Conservation (phyloP, 2,113 vertebrate genomes). For the Lophotis ruficrista region DNA sequence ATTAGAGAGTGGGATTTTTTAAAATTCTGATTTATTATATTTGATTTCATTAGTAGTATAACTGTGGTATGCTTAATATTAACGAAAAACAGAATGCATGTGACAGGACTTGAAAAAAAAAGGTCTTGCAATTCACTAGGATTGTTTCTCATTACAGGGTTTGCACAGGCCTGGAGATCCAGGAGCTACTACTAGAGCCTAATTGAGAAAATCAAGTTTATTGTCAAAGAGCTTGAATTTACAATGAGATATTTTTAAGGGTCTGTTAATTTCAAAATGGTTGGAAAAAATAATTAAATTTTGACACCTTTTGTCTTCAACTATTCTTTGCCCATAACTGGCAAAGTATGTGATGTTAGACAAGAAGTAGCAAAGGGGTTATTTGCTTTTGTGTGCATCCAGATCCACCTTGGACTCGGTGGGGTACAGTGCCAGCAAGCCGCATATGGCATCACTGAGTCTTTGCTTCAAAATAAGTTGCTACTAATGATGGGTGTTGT, state of each 20-base stretch:
- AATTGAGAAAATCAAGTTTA: neutral
- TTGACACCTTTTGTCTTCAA: neutral
- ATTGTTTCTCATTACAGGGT: neutral
- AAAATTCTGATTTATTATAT: neutral
- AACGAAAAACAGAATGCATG: neutral
- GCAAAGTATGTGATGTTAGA: fast-evolving
- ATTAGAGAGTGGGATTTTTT: neutral
- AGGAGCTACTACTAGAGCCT: neutral
- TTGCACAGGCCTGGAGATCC: neutral
- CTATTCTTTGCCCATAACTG: fast-evolving
- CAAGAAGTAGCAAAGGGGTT: neutral
- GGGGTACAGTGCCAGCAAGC: neutral
- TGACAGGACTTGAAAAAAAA: neutral
- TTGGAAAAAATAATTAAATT: neutral
- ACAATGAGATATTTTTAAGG: neutral
- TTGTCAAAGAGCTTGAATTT: neutral
- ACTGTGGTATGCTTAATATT: neutral
- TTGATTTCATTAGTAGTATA: neutral
- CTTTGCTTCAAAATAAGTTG: neutral
- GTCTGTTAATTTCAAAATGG: neutral
- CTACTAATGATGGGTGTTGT: fast-evolving
- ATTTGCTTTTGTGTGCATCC: neutral
- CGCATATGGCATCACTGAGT: neutral
- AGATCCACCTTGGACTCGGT: fast-evolving
- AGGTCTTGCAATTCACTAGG: neutral